These are phyloP conservation scores for Embiotoca jacksoni DNA, from an alignment of 2,113 vertebrate genomes.

Conservation along the genomic window DNA sequence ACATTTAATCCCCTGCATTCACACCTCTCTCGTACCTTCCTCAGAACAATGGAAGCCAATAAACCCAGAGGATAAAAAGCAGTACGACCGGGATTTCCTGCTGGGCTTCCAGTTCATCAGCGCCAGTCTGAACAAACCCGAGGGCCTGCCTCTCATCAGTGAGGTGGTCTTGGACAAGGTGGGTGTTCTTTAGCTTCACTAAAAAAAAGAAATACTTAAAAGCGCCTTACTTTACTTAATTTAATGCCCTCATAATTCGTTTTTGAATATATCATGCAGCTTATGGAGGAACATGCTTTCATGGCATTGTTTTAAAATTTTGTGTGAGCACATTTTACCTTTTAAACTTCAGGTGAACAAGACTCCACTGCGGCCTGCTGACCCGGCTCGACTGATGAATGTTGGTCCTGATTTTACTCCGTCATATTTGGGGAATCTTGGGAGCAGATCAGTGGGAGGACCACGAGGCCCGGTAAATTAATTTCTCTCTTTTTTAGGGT, in stretches of 20 bases:
- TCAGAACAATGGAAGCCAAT: constrained; percentile 95
- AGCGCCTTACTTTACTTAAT: not conserved
- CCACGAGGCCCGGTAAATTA: constrained; percentile 88
- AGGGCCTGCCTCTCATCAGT: constrained; percentile 92
- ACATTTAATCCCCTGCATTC: not conserved
- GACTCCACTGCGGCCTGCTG: constrained; percentile 88
- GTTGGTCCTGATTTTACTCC: constrained; percentile 96
- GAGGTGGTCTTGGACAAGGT: constrained; percentile 98
- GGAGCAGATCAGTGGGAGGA: constrained; percentile 87
- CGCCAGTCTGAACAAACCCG: constrained; percentile 95
- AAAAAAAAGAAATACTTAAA: not conserved
- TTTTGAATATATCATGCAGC: not conserved
- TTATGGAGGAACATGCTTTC: not conserved
- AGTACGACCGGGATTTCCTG: constrained; percentile 94
- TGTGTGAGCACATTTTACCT: not conserved
- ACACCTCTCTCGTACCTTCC: constrained; percentile 39
- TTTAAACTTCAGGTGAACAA: constrained; percentile 89
- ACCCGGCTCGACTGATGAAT: constrained; percentile 91
- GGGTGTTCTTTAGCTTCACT: not conserved
- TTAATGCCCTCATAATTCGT: not conserved
- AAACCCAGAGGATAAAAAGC: constrained; percentile 94
- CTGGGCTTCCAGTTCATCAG: constrained; percentile 93
- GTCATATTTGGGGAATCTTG: constrained; percentile 92
- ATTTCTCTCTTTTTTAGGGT: not conserved
- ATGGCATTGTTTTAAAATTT: not conserved